A percentile compares a stretch with the other conserved stretches of the same genome.
These are phyloP conservation scores for human (Homo sapiens) DNA, from an alignment of 2,113 vertebrate species.

Conservation along the genomic window GRCh38 chr6:11470001-11470500, in stretches of 20 bases:
- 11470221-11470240: not conserved
- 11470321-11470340: no score
- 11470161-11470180: not conserved
- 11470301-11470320: no score
- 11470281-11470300: not conserved
- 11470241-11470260: not conserved
- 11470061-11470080: conserved; percentile 46
- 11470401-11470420: no score
- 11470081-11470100: conserved; percentile 37
- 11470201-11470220: not conserved
- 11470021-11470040: conserved; percentile 60
- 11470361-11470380: no score
- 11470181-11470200: accelerated
- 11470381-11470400: no score
- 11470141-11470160: accelerated
- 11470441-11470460: no score
- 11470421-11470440: no score
- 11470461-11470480: no score
- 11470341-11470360: no score
- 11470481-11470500: no score
- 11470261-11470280: not conserved
- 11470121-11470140: not conserved
- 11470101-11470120: accelerated
- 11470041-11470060: conserved; percentile 40
- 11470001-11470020: conserved; percentile 64